Conservation (phyloP, 1,140 invertebrate species). For the Drosophila prosaltans region DNA sequence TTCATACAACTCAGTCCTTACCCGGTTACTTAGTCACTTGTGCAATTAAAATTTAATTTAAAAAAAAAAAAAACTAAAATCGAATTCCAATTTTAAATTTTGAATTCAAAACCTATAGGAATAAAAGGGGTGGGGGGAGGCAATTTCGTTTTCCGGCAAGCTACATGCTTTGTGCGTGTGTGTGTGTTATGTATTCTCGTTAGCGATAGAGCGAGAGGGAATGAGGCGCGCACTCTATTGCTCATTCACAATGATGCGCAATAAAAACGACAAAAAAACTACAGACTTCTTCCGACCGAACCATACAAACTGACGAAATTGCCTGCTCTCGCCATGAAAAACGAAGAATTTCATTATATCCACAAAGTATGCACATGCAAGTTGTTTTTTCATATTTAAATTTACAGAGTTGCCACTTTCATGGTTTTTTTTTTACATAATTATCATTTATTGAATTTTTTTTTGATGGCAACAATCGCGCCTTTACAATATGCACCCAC, state of each 20-base stretch:
- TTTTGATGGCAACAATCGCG: conserved; percentile 61
- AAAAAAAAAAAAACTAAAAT: background rate
- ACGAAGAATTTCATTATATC: conserved; percentile 33
- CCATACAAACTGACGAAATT: conserved; percentile 65
- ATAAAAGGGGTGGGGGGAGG: conserved; percentile 4
- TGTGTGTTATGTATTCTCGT: conserved; percentile 22
- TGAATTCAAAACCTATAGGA: conserved; percentile 36
- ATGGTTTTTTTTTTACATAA: conserved; percentile 65
- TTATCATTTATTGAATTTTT: conserved; percentile 65
- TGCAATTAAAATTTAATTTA: background rate
- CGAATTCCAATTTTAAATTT: background rate
- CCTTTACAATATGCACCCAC: conserved; percentile 62
- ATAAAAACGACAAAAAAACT: conserved; percentile 78
- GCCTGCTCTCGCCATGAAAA: conserved; percentile 45
- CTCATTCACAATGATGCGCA: conserved; percentile 76
- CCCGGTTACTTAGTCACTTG: background rate
- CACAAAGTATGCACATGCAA: conserved; percentile 2
- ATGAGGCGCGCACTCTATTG: conserved; percentile 36
- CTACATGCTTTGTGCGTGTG: conserved; percentile 5
- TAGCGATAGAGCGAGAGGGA: conserved; percentile 9
- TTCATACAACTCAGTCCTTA: background rate
- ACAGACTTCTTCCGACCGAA: conserved; percentile 41
- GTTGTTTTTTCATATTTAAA: conserved; percentile 14
- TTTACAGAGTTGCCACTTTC: conserved; percentile 16
- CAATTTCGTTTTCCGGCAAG: conserved; percentile 37